Conservation (phyloP, 2,113 vertebrate species). For the Solenodon paradoxus region DNA sequence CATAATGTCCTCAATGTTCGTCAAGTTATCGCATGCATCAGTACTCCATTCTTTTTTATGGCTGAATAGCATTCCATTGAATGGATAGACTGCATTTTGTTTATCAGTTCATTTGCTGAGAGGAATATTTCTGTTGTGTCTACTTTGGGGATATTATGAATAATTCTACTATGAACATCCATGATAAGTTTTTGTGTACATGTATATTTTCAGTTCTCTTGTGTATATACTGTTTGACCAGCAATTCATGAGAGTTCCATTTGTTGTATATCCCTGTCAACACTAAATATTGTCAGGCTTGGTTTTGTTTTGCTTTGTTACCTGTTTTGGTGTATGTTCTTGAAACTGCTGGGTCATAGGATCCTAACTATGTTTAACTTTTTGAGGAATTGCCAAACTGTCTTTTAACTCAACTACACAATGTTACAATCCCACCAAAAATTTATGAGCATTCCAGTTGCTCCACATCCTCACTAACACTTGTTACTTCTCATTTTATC, state of each 20-base stretch:
- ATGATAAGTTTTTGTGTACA: background rate
- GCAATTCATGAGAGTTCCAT: no score
- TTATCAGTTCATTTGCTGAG: background rate
- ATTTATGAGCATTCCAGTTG: background rate
- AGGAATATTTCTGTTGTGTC: background rate
- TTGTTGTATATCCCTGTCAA: no score
- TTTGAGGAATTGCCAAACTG: background rate
- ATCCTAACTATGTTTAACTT: slow-evolving; percentile 6
- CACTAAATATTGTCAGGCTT: no score
- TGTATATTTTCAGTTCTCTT: slow-evolving; percentile 3
- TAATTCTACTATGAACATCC: background rate
- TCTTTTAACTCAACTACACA: background rate
- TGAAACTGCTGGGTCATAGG: background rate
- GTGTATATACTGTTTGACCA: background rate
- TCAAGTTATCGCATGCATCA: background rate
- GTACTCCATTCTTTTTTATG: background rate
- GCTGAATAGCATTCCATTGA: background rate
- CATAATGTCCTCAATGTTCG: background rate
- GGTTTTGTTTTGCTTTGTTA: no score
- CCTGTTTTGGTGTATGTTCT: no score
- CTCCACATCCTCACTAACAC: background rate
- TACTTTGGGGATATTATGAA: background rate
- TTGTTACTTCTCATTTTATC: background rate
- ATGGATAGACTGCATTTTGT: background rate
- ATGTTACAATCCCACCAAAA: background rate